Conservation (phyloP, 2,797 vertebrate species). For the Coilia nasus region DNA sequence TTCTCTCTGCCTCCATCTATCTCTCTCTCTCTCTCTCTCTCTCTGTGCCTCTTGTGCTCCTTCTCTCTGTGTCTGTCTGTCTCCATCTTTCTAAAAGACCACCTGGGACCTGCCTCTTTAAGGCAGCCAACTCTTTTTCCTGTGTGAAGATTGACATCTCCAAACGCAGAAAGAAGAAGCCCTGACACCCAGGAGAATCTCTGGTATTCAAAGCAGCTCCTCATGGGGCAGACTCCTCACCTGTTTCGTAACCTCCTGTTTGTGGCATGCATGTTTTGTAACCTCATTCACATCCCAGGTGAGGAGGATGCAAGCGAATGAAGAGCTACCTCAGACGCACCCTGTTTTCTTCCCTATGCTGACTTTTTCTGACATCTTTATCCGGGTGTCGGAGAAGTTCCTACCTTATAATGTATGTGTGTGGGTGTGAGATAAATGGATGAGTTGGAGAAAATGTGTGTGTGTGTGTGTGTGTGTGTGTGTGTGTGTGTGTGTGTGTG, state of each 20-base stretch:
- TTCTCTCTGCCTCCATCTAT: background rate
- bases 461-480: background rate
- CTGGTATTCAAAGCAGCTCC: too few relatives aligned
- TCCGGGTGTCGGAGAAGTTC: background rate
- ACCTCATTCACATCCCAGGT: conserved; percentile 19
- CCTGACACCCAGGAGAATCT: conserved; percentile 10
- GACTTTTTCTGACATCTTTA: conserved; percentile 1
- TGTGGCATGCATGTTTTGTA: background rate
- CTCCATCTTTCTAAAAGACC: background rate
- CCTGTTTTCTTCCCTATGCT: background rate
- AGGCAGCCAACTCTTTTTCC: conserved; percentile 1
- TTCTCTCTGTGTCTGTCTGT: background rate
- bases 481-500: background rate
- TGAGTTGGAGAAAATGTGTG: background rate
- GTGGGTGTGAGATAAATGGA: background rate
- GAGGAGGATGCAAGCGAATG: background rate
- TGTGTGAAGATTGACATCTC: background rate
- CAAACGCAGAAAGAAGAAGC: background rate
- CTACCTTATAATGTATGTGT: background rate
- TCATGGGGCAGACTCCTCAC: background rate
- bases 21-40: background rate
- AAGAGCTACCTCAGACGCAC: background rate
- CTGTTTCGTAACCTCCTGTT: conserved; percentile 25
- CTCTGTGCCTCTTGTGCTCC: too few relatives aligned
- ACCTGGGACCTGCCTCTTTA: background rate